Evolutionary conservation across 2,797 vertebrate genomes (phyloP).

Genomic region (Enteromius mattozi): DNA sequence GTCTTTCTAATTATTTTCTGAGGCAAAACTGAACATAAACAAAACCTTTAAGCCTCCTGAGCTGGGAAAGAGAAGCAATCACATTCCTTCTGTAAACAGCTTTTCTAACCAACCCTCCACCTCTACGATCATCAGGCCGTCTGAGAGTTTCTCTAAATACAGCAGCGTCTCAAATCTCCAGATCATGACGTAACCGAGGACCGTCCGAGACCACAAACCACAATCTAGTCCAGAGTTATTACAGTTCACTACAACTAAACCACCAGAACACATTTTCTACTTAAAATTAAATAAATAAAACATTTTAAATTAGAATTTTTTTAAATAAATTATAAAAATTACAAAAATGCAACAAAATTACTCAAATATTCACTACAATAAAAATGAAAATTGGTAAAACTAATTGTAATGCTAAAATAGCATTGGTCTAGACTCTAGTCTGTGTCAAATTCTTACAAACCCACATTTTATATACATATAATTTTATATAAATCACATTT

Average conservation of each 20-base stretch:
- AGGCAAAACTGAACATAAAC: background rate
- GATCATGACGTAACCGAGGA: constrained; percentile 34
- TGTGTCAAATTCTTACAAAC: background rate
- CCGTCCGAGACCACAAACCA: background rate
- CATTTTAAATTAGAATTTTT: too few species aligned
- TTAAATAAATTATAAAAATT: too few species aligned
- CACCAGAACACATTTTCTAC: background rate
- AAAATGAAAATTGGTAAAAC: background rate
- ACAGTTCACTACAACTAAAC: background rate
- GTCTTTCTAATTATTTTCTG: background rate
- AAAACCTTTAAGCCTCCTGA: background rate
- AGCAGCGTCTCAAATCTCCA: constrained; percentile 33
- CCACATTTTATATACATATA: background rate
- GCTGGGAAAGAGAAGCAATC: background rate
- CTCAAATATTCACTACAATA: background rate
- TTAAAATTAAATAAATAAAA: background rate
- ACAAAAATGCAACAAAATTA: background rate
- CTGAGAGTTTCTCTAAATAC: constrained; percentile 14
- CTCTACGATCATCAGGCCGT: background rate
- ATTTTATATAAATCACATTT: too few species aligned
- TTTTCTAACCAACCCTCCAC: background rate
- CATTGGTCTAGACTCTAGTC: background rate
- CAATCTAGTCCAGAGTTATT: too few species aligned
- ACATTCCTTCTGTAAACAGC: background rate
- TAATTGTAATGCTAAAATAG: background rate